phyloP scores from a whole-genome alignment of 2,797 vertebrate genomes.

The Sebastes aleutianus region DNA sequence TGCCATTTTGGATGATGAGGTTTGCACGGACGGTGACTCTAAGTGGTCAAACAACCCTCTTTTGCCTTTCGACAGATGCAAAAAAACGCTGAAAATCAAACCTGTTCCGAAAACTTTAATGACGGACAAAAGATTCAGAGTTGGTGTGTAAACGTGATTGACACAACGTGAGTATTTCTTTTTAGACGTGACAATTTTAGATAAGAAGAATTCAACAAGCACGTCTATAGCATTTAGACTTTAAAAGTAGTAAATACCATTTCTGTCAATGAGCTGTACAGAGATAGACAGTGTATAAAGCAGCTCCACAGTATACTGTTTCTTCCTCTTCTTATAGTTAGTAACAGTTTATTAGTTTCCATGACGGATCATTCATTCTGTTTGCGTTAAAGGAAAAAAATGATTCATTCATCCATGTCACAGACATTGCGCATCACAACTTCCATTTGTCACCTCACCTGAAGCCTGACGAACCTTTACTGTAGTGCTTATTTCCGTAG shows the following conservation, averaged over 20 bases:
- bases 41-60: too few species aligned
- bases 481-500: conserved; percentile 9
- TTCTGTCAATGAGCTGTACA: not conserved
- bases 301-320: not conserved
- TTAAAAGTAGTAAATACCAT: not conserved
- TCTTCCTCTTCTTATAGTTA: not conserved
- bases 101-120: too few species aligned
- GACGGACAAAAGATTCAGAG: too few species aligned
- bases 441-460: not conserved
- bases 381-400: not conserved
- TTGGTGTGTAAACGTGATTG: too few species aligned
- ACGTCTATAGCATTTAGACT: not conserved
- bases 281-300: not conserved
- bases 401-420: not conserved
- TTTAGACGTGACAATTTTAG: not conserved
- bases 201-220: not conserved
- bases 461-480: not conserved
- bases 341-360: not conserved
- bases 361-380: not conserved
- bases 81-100: too few species aligned
- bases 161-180: too few species aligned
- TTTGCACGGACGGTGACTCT: too few species aligned
- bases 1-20: too few species aligned
- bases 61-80: too few species aligned
- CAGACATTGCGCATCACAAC: not conserved